phyloP scores from a whole-genome alignment of 2,797 vertebrate genomes.

The Takifugu rubripes region DNA sequence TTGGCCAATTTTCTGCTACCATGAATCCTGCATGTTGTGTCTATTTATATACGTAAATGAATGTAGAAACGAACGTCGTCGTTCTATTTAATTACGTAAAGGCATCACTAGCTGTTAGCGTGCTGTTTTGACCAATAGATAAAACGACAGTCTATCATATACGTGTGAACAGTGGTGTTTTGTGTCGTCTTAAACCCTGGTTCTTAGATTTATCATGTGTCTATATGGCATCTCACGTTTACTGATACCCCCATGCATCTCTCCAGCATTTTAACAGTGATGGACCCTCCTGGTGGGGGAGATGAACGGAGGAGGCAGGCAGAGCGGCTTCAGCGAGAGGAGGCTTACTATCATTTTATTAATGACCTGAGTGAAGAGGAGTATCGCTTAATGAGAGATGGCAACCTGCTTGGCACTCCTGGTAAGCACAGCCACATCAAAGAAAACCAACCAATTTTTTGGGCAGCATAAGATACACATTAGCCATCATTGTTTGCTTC shows the following conservation, averaged over 20 bases:
- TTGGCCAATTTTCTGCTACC: background rate
- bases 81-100: constrained; percentile 3
- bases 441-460: too few relatives aligned
- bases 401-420: constrained; percentile 91
- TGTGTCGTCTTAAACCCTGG: background rate
- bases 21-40: background rate
- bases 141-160: background rate
- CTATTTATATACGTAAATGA: background rate
- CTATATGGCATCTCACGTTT: constrained; percentile 3
- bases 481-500: too few relatives aligned
- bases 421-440: constrained; percentile 71
- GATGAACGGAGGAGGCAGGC: constrained; percentile 88
- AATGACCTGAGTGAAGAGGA: constrained; percentile 92
- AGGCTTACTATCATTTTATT: constrained; percentile 97
- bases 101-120: background rate
- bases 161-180: background rate
- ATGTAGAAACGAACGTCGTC: background rate
- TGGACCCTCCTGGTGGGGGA: constrained; percentile 84
- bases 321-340: constrained; percentile 92
- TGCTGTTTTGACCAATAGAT: constrained; percentile 6
- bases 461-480: too few relatives aligned
- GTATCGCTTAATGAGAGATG: constrained; percentile 94
- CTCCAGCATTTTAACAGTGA: constrained; percentile 74
- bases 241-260: constrained; percentile 19
- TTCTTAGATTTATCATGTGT: background rate